Evolutionary conservation across 2,888 invertebrate genomes (phyloP).

Genomic region (Drosophila yooni): DNA sequence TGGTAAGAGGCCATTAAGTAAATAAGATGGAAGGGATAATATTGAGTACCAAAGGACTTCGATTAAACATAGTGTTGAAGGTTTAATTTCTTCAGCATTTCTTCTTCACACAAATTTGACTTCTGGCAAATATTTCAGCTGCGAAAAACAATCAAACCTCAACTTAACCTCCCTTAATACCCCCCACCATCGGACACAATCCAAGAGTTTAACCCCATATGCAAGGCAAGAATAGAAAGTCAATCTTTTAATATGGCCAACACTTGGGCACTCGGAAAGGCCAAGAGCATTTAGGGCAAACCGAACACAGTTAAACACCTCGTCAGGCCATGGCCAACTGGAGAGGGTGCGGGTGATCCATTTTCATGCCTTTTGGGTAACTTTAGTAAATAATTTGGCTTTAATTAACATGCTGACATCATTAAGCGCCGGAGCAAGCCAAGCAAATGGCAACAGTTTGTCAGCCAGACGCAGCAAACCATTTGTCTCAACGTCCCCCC

Average conservation of each 20-base stretch:
- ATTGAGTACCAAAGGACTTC: neutral
- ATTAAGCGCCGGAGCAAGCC: constrained; percentile 57
- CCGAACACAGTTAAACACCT: constrained; percentile 36
- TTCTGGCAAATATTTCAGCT: neutral
- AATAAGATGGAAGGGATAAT: neutral
- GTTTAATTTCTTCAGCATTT: neutral
- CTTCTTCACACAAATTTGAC: neutral
- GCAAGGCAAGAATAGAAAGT: constrained; percentile 6
- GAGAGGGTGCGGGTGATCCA: neutral
- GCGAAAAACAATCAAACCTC: neutral
- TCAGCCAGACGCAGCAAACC: constrained; percentile 57
- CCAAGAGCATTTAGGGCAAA: constrained; percentile 37
- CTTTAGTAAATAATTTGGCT: constrained; percentile 83
- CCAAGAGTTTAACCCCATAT: constrained; percentile 28
- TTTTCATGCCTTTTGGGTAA: constrained; percentile 27
- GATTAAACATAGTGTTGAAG: too few species aligned
- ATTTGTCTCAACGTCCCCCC: constrained; percentile 64
- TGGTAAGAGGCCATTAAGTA: neutral
- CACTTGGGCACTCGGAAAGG: constrained; percentile 44
- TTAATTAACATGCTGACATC: constrained; percentile 83
- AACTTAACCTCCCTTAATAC: neutral
- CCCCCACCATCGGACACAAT: neutral
- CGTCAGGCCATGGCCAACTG: neutral
- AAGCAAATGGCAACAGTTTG: constrained; percentile 76
- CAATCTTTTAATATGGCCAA: constrained; percentile 38